Evolutionary conservation across 2,888 invertebrate genomes (phyloP).

Genomic region (Erebia epiphron): DNA sequence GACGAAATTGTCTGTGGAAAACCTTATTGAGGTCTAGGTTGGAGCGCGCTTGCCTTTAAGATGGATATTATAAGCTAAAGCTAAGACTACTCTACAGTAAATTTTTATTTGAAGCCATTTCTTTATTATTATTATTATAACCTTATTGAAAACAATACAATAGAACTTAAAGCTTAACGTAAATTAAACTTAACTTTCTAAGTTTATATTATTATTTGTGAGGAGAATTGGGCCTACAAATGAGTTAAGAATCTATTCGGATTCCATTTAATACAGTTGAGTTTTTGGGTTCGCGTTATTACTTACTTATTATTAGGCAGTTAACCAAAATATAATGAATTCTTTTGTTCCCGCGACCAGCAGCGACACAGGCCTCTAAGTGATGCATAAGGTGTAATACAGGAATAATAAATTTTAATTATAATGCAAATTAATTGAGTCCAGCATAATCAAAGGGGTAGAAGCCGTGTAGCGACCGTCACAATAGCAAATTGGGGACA

Average conservation of each 20-base stretch:
- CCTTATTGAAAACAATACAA: too few species aligned
- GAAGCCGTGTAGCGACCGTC: slow-evolving; percentile 75
- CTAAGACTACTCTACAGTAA: too few species aligned
- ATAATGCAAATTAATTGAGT: slow-evolving; percentile 81
- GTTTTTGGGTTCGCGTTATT: neutral
- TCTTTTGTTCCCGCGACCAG: slow-evolving; percentile 34
- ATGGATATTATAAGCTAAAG: too few species aligned
- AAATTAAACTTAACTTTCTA: too few species aligned
- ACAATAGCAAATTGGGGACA: slow-evolving; percentile 84
- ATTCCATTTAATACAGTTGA: neutral
- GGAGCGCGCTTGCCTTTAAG: too few species aligned
- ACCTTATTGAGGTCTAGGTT: too few species aligned
- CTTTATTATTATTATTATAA: too few species aligned
- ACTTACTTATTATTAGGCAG: slow-evolving; percentile 24
- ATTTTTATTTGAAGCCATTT: too few species aligned
- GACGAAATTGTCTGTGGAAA: too few species aligned
- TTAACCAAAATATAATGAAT: slow-evolving; percentile 32
- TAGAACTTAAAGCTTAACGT: too few species aligned
- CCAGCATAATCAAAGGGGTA: slow-evolving; percentile 80
- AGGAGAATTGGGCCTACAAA: too few species aligned
- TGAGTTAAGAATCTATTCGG: neutral
- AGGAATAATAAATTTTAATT: slow-evolving; percentile 77
- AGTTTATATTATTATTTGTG: too few species aligned
- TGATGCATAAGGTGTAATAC: slow-evolving; percentile 41
- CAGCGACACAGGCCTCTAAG: slow-evolving; percentile 29